Evolutionary conservation across 1,140 invertebrate genomes (phyloP), one percentile per base, ranked within the genome.

Genomic region (Lepidurus apus): DNA sequence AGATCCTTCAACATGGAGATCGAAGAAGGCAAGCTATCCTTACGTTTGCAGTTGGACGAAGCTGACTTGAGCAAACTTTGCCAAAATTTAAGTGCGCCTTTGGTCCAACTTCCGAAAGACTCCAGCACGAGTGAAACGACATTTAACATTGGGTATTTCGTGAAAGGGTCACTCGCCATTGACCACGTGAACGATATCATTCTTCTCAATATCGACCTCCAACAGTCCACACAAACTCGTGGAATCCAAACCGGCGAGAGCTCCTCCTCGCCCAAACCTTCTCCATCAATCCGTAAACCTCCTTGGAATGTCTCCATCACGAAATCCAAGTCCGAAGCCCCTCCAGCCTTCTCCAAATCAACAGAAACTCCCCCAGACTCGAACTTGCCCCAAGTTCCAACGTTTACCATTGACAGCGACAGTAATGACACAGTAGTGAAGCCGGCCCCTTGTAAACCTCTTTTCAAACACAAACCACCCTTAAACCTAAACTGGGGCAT

Each of bases 1-100:
- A 65, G 8, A 7, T 7, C 5, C 6, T 0, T 7, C 53, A 65
- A 21, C 17, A 65, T 65, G 53, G 53, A 65, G 13, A 65, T 65
- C 21, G 53, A 65, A 65, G 53, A 65, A 65, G 53, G 53, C 53
- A 65, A 65, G 53, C 53, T 65, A 13, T 65, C 53, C 9, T 65
- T 65, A 4, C 53, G 53, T 65, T 65, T 65, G 53, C 53, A 65
- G 53, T 21, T 65, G 13, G 53, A 65, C 21, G 53, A 65, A 65
- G 53, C 53, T 1, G 53, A 65, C 53, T 65, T 65, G 53, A 65
- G 53, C 21, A 65, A 65, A 17, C 53, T 65, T 65, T 65, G 53
- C 13, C 53, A 65, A 65, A 65, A 65, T 65, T 17, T 65, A 17
- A 65, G 53, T 4, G 53, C 53, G 6, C 53, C 53, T 17, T 21